phyloP scores from a whole-genome alignment of 2,113 vertebrate genomes.

The Orthonyx spaldingii region DNA sequence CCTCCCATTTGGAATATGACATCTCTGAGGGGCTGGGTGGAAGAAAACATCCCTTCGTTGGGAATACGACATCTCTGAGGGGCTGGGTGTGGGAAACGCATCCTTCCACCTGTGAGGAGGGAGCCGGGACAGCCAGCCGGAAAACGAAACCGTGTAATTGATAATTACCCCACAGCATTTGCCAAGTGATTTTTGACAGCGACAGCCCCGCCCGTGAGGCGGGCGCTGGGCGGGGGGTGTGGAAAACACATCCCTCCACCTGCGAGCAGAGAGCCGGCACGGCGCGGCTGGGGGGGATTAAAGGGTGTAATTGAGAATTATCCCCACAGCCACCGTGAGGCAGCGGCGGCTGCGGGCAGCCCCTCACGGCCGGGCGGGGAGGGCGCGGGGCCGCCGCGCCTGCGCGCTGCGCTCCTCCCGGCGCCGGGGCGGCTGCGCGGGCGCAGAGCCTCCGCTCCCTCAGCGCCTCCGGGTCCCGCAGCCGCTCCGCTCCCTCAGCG shows the following conservation, averaged over 20 bases:
- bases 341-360: background rate
- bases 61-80: background rate
- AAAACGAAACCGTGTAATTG: rapidly evolving
- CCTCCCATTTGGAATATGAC: background rate
- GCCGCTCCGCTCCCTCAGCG: no score
- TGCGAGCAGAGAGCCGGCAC: background rate
- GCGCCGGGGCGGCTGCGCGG: background rate
- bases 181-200: rapidly evolving
- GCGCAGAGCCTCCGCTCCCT: background rate
- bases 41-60: background rate
- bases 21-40: background rate
- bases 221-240: background rate
- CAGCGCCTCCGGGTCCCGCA: background rate
- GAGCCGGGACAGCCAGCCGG: rapidly evolving
- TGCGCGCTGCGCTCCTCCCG: background rate
- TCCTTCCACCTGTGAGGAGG: background rate
- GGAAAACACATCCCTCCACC: background rate
- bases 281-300: rapidly evolving
- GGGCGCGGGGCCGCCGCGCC: background rate
- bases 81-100: background rate
- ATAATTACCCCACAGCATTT: background rate
- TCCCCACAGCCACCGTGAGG: rapidly evolving
- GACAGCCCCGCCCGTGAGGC: background rate
- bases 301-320: rapidly evolving
- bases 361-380: background rate